Evolutionary conservation across 2,888 invertebrate species (phyloP).

Genomic region (Drosophila monieri): DNA sequence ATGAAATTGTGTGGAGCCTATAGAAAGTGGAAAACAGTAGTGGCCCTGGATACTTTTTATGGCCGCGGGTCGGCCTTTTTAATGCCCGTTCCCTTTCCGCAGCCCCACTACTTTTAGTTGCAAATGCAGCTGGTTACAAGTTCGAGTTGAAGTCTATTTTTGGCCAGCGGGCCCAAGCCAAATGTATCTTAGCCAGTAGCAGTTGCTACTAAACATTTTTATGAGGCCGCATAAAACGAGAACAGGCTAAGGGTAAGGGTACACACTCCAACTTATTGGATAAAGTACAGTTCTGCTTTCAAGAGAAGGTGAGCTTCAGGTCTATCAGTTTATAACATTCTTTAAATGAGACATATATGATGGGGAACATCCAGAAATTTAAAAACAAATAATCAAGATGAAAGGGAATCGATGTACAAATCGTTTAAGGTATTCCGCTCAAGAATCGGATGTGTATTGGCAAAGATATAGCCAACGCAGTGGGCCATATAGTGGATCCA

Average conservation of each 20-base stretch:
- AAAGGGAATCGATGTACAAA: too few relatives aligned
- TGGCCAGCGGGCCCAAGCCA: background rate
- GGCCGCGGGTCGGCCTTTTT: constrained; percentile 63
- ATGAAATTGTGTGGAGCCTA: constrained; percentile 60
- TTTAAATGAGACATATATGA: too few relatives aligned
- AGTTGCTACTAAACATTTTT: constrained; percentile 1
- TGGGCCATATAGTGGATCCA: too few relatives aligned
- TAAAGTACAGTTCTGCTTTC: background rate
- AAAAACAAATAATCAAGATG: too few relatives aligned
- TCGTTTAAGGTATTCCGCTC: too few relatives aligned
- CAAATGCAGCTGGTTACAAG: constrained; percentile 3
- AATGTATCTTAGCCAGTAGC: constrained; percentile 1
- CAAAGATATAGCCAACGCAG: too few relatives aligned
- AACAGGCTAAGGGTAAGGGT: background rate
- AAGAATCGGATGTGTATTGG: too few relatives aligned
- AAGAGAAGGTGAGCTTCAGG: background rate
- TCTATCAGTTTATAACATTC: background rate
- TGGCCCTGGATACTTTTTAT: constrained; percentile 65
- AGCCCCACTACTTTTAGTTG: constrained; percentile 16
- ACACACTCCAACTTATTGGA: background rate
- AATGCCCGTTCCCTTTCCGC: constrained; percentile 24
- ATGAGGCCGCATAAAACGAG: background rate
- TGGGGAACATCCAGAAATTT: too few relatives aligned
- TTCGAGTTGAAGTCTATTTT: constrained; percentile 33
- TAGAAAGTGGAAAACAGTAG: constrained; percentile 30